phyloP scores from a whole-genome alignment of 2,888 invertebrate genomes.

The Gasteruption jaculator region DNA sequence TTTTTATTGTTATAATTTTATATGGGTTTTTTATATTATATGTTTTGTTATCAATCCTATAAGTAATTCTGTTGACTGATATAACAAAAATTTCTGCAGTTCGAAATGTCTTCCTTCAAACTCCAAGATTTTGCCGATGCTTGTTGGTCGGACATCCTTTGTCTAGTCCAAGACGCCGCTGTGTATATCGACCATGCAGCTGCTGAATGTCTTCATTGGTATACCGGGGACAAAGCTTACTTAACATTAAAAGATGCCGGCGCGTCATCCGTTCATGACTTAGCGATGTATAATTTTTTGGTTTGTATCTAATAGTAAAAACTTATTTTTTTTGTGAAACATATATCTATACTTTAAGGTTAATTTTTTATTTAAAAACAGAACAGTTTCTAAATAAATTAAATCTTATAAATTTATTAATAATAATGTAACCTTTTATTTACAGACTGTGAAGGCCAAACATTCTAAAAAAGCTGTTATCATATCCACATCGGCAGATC shows the following conservation, averaged over 20 bases:
- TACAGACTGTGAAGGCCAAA: constrained; percentile 46
- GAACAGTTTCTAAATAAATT: background rate
- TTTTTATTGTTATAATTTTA: no score
- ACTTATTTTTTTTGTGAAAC: constrained; percentile 6
- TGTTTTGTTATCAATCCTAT: no score
- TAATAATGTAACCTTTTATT: constrained; percentile 12
- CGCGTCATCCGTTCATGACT: constrained; percentile 61
- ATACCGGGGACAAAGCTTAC: constrained; percentile 57
- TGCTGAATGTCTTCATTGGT: constrained; percentile 68
- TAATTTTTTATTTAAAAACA: background rate
- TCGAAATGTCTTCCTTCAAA: no score
- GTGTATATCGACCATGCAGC: constrained; percentile 63
- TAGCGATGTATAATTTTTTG: constrained; percentile 53
- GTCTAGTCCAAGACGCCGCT: constrained; percentile 60
- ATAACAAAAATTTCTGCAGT: background rate
- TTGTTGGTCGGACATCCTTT: constrained; percentile 62
- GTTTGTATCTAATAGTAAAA: constrained; percentile 27
- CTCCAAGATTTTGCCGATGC: constrained; percentile 50
- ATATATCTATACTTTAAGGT: constrained; percentile 3
- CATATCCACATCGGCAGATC: constrained; percentile 59
- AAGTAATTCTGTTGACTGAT: no score
- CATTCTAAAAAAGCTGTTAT: constrained; percentile 54
- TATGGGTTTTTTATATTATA: no score
- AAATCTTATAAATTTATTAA: background rate
- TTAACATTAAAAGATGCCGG: constrained; percentile 58